Base-by-base conservation (phyloP, 2,113 vertebrate genomes). In the Vidua macroura region DNA sequence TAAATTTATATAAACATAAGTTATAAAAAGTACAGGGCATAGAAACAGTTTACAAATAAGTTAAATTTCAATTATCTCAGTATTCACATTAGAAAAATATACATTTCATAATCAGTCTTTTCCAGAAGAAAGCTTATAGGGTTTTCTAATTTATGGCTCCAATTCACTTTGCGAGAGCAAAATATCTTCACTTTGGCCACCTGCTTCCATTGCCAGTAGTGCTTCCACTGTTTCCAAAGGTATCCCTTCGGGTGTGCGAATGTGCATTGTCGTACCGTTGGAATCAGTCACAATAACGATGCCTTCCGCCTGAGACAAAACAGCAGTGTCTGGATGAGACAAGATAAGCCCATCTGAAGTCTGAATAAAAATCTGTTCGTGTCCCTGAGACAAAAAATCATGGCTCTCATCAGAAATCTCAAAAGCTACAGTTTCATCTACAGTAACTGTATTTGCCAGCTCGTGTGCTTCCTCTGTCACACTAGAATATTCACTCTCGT, bases 181-280 rank as follows among this genome's bases (percentile, higher is more conserved):
- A 89, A 97, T 68, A 31, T 85, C 95, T 93, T 96, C 92, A 72
- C 85, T 97, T 94, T 96, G 93, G 30, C 97, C 96, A 52, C 97
- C 97, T 7, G 98, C 89, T 91, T 98, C 98, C 55, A 98, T 95
- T 33, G 98, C 98, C 86, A 99, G 96, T 56, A 99, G 94, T 33
- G 98, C 97, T 91, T 98, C 98, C 62, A 98, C 97, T 0, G 98
- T 97, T 95, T 98, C 98, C 74, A 98, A 64, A n/a, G 98, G 98
- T 22, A 98, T 97, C 3, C 98, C 97, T 66, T 98, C 97, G 1
- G 96, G 97, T 7, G 97, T 98, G 87, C 97, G 97, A 22, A 97
- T 97, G 81, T 98, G 98, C 97, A 98, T 97, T 30, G 98, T 98
- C 11, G 98, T 97, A 64, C 98, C 98, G 15, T 96, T 97, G 1